Percentiles rank a stretch among this genome's conserved stretches.
phyloP scores from a whole-genome alignment of 2,113 vertebrate species.

The Zonotrichia leucophrys region DNA sequence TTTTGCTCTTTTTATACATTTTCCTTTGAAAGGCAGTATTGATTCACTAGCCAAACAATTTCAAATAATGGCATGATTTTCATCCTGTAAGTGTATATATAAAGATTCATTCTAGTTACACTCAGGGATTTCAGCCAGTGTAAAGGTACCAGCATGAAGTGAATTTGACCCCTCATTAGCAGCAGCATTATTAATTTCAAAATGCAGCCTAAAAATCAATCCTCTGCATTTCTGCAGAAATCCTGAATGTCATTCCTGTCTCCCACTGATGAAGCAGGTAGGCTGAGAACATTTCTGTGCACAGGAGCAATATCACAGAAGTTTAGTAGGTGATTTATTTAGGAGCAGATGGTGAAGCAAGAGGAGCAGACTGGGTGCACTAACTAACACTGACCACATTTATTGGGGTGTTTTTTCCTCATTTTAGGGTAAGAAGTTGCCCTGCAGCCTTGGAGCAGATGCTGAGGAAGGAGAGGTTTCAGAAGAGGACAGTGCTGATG shows the following conservation, averaged over 20 bases:
- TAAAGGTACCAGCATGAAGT: not conserved
- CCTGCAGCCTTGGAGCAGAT: conserved; percentile 87
- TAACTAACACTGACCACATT: not conserved
- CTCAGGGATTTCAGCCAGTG: not conserved
- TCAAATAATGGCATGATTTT: not conserved
- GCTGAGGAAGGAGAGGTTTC: conserved; percentile 97
- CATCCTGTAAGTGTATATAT: not conserved
- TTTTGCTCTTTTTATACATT: not conserved
- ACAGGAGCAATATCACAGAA: not conserved
- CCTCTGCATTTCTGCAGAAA: not conserved
- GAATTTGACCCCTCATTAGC: not conserved
- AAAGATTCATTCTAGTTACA: not conserved
- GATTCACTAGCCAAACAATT: not conserved
- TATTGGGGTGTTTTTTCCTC: not conserved
- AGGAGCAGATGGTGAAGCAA: not conserved
- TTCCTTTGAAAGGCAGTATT: not conserved
- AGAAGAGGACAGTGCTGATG: conserved; percentile 96
- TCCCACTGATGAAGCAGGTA: not conserved
- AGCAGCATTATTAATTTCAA: not conserved
- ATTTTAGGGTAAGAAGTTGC: conserved; percentile 90
- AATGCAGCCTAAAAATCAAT: not conserved
- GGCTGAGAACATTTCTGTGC: not conserved
- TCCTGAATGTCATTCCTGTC: not conserved
- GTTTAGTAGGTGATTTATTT: not conserved
- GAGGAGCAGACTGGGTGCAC: not conserved